phyloP scores from a whole-genome alignment of 1,140 invertebrate genomes.

The Ceratitis capitata region DNA sequence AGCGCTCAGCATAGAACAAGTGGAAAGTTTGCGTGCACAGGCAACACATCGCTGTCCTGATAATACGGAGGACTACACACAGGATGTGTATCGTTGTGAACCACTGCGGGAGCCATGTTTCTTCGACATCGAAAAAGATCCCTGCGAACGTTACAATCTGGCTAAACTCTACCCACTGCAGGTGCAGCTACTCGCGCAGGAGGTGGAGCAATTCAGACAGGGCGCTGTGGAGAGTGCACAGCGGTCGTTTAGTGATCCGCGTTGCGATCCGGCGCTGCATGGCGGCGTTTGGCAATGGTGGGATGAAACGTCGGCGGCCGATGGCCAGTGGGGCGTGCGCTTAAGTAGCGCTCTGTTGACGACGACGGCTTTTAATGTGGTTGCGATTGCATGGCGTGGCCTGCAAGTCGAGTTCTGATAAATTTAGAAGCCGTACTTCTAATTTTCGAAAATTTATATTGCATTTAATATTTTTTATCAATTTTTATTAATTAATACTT shows the following conservation, averaged over 20 bases:
- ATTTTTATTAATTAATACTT: background rate
- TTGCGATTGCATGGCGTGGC: background rate
- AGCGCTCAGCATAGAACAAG: conserved; percentile 45
- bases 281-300: conserved; percentile 57
- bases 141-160: conserved; percentile 81
- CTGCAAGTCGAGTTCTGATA: background rate
- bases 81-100: conserved; percentile 53
- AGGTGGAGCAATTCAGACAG: conserved; percentile 49
- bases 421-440: no score
- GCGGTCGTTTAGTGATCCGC: conserved; percentile 33
- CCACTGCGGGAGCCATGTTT: conserved; percentile 72
- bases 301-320: conserved; percentile 37
- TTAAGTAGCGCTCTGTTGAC: background rate
- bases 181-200: conserved; percentile 50
- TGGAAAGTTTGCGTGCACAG: conserved; percentile 65
- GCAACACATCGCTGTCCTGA: conserved; percentile 65
- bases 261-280: conserved; percentile 49
- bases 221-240: conserved; percentile 45
- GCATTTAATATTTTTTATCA: background rate
- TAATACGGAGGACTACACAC: conserved; percentile 42
- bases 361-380: background rate
- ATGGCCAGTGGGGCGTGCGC: background rate
- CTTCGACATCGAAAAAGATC: conserved; percentile 79
- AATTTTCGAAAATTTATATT: background rate
- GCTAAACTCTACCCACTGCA: conserved; percentile 62